phyloP scores from a whole-genome alignment of 2,797 vertebrate species.

The Orestias chungarensis region DNA sequence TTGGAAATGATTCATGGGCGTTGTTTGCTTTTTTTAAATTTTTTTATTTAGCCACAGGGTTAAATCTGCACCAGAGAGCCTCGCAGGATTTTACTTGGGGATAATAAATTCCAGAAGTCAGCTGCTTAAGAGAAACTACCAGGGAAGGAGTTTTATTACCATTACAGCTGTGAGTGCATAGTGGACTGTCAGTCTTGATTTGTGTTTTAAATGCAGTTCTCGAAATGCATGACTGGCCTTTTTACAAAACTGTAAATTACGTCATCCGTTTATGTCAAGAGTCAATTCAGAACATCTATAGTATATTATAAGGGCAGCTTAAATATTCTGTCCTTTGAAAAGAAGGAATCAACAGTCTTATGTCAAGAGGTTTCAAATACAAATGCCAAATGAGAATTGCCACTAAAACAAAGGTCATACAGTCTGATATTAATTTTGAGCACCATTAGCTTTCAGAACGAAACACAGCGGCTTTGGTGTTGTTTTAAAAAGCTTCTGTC shows the following conservation, averaged over 20 bases:
- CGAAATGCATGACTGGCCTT: constrained; percentile 42
- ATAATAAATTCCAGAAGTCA: constrained; percentile 35
- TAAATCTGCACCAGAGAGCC: constrained; percentile 26
- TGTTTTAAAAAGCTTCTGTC: not conserved
- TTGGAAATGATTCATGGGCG: constrained; percentile 8
- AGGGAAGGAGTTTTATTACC: constrained; percentile 2
- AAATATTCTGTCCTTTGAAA: not conserved
- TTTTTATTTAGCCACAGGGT: too few species aligned
- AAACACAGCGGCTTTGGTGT: not conserved
- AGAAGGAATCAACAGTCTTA: not conserved
- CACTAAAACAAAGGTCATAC: too few species aligned
- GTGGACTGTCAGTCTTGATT: constrained; percentile 53
- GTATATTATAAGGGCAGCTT: not conserved
- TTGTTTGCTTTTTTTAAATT: not conserved
- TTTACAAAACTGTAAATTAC: constrained; percentile 53
- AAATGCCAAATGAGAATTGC: not conserved
- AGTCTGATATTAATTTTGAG: too few species aligned
- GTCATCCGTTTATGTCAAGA: constrained; percentile 38
- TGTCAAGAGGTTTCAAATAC: not conserved
- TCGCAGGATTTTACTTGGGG: constrained; percentile 16
- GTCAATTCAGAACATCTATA: not conserved
- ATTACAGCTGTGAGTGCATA: constrained; percentile 26
- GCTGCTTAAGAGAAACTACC: constrained; percentile 3
- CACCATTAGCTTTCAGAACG: too few species aligned
- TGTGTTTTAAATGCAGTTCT: constrained; percentile 29